Evolutionary conservation across 2,113 vertebrate genomes (phyloP), one percentile per base, ranked within the genome.

Genomic region (Pteronura brasiliensis): DNA sequence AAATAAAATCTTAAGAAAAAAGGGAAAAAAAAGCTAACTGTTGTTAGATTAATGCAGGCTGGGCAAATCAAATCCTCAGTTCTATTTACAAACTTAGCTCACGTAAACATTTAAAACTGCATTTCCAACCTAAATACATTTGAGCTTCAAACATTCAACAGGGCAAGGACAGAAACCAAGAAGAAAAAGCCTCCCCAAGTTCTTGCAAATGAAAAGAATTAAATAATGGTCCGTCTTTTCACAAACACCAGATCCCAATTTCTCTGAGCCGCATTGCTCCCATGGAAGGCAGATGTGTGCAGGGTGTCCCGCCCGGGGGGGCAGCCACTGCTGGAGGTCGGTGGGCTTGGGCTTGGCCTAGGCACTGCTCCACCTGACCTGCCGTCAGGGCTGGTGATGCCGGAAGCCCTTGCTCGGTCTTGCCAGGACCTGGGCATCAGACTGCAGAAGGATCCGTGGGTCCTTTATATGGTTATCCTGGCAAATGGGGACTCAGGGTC

Each of bases 371-470:
- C 49, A 1, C 86, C 36, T 5, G 3, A 21, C 81, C 23, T 1
- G 1, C 10, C 18, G 1, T 0, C 4, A 2, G 63, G 52, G 20
- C 52, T 2, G 1, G 23, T 5, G 55, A 20, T 0, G 2, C 2
- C 49, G 42, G 8, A 10, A 29, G 27, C 88, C 42, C n/a, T 7
- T 31, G 11, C 8, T 47, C 59, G 2, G 5, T 69, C 72, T 18
- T 15, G 0, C 10, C 69, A 74, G 72, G 77, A 59, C 4, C 25
- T 3, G 15, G 15, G 36, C 20, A 3, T 10, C 23, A 2, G 6
- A 23, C 27, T 14, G 12, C 27, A 18, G 11, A 44, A 61, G 11
- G 4, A 39, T n/a, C 11, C 1, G 3, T 25, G 7, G 5, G 14
- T 18, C 84, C 7, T 63, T 34, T 57, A 17, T 0, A 0, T 0